Conservation (phyloP, 2,797 vertebrate genomes). For the Sebastes iracundus region DNA sequence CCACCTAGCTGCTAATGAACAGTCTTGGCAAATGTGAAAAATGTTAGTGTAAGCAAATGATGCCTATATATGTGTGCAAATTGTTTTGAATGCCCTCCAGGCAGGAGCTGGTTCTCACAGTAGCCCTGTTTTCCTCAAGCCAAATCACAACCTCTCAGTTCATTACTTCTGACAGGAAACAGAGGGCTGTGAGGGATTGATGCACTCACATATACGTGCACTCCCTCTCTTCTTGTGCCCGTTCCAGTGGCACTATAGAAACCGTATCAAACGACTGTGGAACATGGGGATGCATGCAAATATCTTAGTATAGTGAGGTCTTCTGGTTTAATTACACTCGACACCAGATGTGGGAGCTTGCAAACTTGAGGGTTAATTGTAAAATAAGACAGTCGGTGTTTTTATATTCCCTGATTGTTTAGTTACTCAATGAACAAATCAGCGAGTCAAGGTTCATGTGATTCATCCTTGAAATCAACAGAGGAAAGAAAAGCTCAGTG, state of each 20-base stretch:
- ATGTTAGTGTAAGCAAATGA: conserved; percentile 68
- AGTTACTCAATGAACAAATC: not conserved
- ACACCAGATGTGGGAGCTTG: not conserved
- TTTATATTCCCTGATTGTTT: not conserved
- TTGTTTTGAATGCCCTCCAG: conserved; percentile 60
- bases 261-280: conserved; percentile 23
- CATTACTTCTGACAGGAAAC: conserved; percentile 69
- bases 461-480: conserved; percentile 1
- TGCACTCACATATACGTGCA: conserved; percentile 31
- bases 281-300: conserved; percentile 30
- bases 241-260: conserved; percentile 24
- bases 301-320: not conserved
- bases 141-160: conserved; percentile 66
- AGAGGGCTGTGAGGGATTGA: conserved; percentile 61
- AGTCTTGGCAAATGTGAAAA: conserved; percentile 43
- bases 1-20: conserved; percentile 47
- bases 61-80: conserved; percentile 62
- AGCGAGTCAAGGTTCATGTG: not conserved
- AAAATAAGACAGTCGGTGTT: not conserved
- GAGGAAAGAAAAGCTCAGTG: not conserved
- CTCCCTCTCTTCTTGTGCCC: conserved; percentile 4
- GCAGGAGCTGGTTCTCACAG: conserved; percentile 58
- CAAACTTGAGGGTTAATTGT: not conserved
- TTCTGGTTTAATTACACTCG: conserved; percentile 17
- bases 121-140: conserved; percentile 54